Percentiles rank a stretch among this genome's conserved stretches.
Conservation (phyloP, 2,888 invertebrate species). For the Limnephilus rhombicus region DNA sequence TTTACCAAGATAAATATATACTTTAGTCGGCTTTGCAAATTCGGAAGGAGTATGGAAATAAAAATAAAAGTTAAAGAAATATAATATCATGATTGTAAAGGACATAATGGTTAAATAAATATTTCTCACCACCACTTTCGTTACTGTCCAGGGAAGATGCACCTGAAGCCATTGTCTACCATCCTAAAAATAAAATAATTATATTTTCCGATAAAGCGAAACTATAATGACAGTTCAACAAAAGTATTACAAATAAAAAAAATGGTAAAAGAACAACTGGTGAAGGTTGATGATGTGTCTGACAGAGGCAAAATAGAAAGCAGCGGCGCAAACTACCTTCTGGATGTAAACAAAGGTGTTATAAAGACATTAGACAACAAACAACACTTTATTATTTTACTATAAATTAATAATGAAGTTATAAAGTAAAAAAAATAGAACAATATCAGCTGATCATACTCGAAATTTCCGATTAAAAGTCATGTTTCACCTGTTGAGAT, state of each 20-base stretch:
- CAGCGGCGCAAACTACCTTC: conserved; percentile 3
- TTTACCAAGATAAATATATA: not conserved
- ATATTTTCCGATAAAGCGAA: conserved; percentile 13
- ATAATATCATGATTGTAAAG: conserved; percentile 43
- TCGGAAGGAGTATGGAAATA: not conserved
- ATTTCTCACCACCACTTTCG: conserved; percentile 84
- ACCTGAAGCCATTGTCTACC: conserved; percentile 84
- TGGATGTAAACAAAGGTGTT: conserved; percentile 2
- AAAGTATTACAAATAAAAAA: conserved; percentile 40
- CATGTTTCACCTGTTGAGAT: conserved; percentile 17
- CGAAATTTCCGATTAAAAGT: conserved; percentile 35
- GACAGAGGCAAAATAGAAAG: conserved; percentile 56
- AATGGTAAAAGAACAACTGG: conserved; percentile 41
- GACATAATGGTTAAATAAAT: conserved; percentile 46
- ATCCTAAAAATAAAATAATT: conserved; percentile 52
- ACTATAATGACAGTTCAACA: conserved; percentile 42
- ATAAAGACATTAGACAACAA: not conserved
- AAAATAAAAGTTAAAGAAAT: conserved; percentile 24
- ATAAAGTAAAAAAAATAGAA: conserved; percentile 52
- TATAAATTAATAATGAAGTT: conserved; percentile 47
- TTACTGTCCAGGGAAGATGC: conserved; percentile 88
- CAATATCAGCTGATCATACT: conserved; percentile 62
- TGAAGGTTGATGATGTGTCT: conserved; percentile 59
- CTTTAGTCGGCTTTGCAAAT: not conserved
- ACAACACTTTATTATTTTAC: conserved; percentile 10